A percentile compares a stretch with the other conserved stretches of the same genome.
Evolutionary conservation across 2,797 vertebrate species (phyloP).

Genomic region (Vespertilio murinus): DNA sequence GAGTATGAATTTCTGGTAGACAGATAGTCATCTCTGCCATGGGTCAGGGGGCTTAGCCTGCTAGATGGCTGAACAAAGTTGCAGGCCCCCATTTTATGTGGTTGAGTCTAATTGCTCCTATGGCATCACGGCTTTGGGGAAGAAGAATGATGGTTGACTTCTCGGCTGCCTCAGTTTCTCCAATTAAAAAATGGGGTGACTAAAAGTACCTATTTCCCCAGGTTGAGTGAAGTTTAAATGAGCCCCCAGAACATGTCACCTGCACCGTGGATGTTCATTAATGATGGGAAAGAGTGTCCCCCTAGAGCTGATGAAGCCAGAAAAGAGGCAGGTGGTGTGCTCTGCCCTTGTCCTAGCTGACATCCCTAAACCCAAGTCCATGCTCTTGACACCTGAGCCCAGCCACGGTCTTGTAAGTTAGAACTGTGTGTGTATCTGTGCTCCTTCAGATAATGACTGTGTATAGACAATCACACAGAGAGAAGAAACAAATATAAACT

Average conservation of each 20-base stretch:
- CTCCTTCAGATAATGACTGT: not conserved
- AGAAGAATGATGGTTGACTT: not conserved
- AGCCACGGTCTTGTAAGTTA: not conserved
- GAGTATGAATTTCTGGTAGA: not conserved
- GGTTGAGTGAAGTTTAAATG: not conserved
- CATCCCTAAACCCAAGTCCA: not conserved
- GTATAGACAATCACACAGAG: constrained; percentile 3
- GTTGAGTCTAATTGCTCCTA: not conserved
- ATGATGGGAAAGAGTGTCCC: rapidly evolving
- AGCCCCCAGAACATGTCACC: not conserved
- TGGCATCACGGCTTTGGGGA: not conserved
- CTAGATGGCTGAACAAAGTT: not conserved
- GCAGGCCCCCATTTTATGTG: not conserved
- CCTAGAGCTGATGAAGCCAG: not conserved
- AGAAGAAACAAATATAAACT: constrained; percentile 28
- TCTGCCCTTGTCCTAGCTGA: not conserved
- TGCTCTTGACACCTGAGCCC: not conserved
- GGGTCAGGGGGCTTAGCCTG: rapidly evolving
- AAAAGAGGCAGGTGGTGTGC: not conserved
- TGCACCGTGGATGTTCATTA: not conserved
- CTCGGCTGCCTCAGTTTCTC: not conserved
- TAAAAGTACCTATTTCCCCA: not conserved
- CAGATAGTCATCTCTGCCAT: not conserved
- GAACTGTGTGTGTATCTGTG: not conserved
- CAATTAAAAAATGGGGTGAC: not conserved